A percentile compares a stretch with the other conserved stretches of the same genome.
Conservation (phyloP, 2,113 vertebrate species). For the Prinia subflava region DNA sequence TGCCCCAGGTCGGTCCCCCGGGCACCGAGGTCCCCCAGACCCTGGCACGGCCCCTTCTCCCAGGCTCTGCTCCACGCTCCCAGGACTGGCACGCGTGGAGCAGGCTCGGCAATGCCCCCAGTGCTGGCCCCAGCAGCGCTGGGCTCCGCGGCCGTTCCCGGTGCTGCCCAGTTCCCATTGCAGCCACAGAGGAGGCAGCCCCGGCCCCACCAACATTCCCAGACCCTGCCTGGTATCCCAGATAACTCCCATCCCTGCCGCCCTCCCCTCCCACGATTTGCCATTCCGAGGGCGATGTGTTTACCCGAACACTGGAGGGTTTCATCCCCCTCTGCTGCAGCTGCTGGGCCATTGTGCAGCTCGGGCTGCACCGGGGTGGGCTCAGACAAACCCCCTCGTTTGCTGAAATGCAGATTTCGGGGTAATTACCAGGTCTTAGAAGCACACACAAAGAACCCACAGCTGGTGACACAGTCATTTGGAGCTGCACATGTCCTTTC, state of each 20-base stretch:
- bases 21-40: not conserved
- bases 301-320: not conserved
- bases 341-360: not conserved
- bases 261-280: not conserved
- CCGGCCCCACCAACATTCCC: not conserved
- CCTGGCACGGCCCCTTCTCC: rapidly evolving
- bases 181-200: not conserved
- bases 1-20: not conserved
- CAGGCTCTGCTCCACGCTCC: not conserved
- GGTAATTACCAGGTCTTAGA: slow-evolving; percentile 51
- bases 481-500: not conserved
- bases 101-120: not conserved
- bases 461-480: slow-evolving; percentile 19
- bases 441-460: slow-evolving; percentile 1
- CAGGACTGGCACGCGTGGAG: rapidly evolving
- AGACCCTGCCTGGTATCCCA: rapidly evolving
- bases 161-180: not conserved
- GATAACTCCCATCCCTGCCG: not conserved
- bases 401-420: slow-evolving; percentile 10
- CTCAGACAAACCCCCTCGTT: slow-evolving; percentile 19
- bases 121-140: not conserved
- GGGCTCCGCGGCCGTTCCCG: rapidly evolving
- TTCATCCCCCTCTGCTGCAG: not conserved
- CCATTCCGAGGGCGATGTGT: not conserved
- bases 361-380: not conserved